Base-by-base conservation (phyloP, 2,797 vertebrate species). In the Bradypodion pumilum region DNA sequence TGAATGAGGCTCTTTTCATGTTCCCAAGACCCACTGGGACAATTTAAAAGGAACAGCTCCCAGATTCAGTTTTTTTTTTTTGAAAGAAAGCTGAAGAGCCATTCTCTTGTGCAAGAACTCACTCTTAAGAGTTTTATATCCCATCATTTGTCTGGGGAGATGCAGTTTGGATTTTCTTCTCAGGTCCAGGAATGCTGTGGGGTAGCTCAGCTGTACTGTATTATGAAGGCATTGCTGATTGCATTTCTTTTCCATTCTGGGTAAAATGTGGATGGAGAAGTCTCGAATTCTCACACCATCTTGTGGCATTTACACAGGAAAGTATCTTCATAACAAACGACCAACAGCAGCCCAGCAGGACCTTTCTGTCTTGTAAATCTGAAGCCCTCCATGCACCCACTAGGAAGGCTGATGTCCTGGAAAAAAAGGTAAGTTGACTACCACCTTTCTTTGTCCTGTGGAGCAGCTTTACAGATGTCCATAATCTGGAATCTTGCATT, bases 321-420 rank as follows among this genome's bases (percentile, higher is more conserved):
- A 96, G 96, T 8, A 95, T 95, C 80, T 97, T 98, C 29, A 96
- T 97, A 86, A 95, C 96, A 0, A 98, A 98, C 76, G 97, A 97
- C 27, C 97, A 98, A 86, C 96, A 97, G 27, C 97, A 97, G 8
- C 93, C 97, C 87, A 97, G 97, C 91, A 98, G 98, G 90, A 97
- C 97, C 42, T 95, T 97, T 85, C 97, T 97, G 49, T 94, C 96
- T 86, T 99, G 98, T 89, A 98, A 98, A 94, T 99, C 98, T 0
- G 98, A 99, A 92, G 97, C 97, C 93, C 98, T 99, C 91, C 95
- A 97, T 4, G 97, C 97, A 25, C 98, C 98, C 7, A 97, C 97
- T 0, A 97, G 97, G 93, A 99, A 98, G 86, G 97, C 99, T 0
- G 97, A 98, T 75, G 97, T 97, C 0, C 98, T 98, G 88, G 97